A percentile compares a stretch with the other conserved stretches of the same genome.
Evolutionary conservation across 2,113 vertebrate species (phyloP).

Genomic region (Rostratula benghalensis): DNA sequence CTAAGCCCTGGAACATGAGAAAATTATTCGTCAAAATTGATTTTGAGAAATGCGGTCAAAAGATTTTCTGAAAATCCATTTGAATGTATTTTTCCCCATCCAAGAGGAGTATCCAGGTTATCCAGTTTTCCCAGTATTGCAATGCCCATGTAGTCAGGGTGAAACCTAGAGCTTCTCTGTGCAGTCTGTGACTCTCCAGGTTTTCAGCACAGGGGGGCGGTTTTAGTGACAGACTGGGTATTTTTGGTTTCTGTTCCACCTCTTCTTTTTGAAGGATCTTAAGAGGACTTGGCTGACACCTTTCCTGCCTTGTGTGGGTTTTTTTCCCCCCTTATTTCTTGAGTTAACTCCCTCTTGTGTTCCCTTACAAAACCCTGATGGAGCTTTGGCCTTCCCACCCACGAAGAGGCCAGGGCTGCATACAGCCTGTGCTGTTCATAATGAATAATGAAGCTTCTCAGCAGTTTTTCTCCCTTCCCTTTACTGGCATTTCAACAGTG

Average conservation of each 20-base stretch:
- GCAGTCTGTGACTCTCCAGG: not conserved
- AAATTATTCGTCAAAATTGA: not conserved
- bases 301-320: not conserved
- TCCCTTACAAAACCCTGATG: not conserved
- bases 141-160: not conserved
- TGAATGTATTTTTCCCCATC: not conserved
- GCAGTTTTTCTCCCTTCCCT: not conserved
- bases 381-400: not conserved
- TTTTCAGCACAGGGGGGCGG: not conserved
- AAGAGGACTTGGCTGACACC: constrained; percentile 1
- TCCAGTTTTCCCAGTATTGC: not conserved
- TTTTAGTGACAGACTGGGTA: constrained; percentile 19
- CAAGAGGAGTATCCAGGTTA: not conserved
- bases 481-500: not conserved
- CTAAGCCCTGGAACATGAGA: not conserved
- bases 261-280: not conserved
- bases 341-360: not conserved
- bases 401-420: fast-evolving
- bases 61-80: not conserved
- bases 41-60: not conserved
- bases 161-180: not conserved
- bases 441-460: not conserved
- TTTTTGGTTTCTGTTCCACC: not conserved
- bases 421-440: not conserved
- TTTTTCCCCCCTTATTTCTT: not conserved